phyloP scores from a whole-genome alignment of 1,140 invertebrate species.

The Grapholita molesta region DNA sequence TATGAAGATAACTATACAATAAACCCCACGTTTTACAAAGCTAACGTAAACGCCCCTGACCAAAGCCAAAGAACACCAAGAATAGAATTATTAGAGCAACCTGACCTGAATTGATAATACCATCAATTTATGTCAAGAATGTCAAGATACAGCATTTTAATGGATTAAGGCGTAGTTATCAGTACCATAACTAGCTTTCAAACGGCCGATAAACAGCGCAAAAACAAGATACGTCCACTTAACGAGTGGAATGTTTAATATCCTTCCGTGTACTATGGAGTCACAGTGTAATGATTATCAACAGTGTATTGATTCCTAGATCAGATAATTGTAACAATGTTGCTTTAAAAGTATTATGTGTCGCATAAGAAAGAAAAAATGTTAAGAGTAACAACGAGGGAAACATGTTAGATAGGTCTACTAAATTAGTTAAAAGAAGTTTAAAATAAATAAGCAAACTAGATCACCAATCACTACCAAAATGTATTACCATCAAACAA shows the following conservation, averaged over 20 bases:
- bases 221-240: constrained; percentile 10
- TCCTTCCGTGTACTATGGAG: background rate
- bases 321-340: background rate
- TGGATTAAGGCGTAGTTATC: constrained; percentile 4
- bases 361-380: background rate
- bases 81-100: background rate
- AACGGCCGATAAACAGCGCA: constrained; percentile 8
- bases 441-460: too few relatives aligned
- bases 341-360: background rate
- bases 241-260: constrained; percentile 15
- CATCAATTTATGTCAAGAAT: background rate
- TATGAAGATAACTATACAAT: too few relatives aligned
- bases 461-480: too few relatives aligned
- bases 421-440: too few relatives aligned
- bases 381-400: too few relatives aligned
- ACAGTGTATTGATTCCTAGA: background rate
- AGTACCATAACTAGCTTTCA: background rate
- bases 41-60: background rate
- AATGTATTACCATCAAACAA: too few relatives aligned
- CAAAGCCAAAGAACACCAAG: background rate
- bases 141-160: background rate
- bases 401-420: too few relatives aligned
- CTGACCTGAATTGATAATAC: background rate
- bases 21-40: background rate
- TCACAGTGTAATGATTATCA: background rate